Conservation (phyloP, 2,113 vertebrate species). For the Pogonocichla stellata region DNA sequence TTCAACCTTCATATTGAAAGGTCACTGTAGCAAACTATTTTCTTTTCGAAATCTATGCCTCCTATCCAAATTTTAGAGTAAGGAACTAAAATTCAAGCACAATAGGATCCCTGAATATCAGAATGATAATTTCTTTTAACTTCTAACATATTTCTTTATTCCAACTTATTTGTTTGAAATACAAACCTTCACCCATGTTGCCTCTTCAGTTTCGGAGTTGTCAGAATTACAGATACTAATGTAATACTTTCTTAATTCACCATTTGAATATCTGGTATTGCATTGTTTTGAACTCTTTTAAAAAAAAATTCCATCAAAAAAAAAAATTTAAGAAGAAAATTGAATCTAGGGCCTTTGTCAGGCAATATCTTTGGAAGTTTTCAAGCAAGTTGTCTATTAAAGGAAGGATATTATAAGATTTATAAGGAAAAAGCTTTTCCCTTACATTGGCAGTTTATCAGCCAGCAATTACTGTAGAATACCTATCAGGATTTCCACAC, state of each 20-base stretch:
- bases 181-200: background rate
- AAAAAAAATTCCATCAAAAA: background rate
- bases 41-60: background rate
- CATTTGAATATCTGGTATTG: background rate
- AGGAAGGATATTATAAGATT: background rate
- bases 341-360: background rate
- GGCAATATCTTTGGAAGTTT: background rate
- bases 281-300: background rate
- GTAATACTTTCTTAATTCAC: background rate
- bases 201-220: background rate
- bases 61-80: background rate
- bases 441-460: background rate
- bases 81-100: background rate
- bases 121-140: background rate
- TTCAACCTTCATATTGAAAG: background rate
- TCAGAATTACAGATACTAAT: background rate
- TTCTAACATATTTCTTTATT: background rate
- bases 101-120: background rate
- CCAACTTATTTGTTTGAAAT: background rate
- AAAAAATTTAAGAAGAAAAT: background rate
- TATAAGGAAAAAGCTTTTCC: background rate
- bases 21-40: background rate
- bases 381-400: background rate
- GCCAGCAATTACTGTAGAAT: background rate
- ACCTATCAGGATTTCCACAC: background rate